phyloP scores from a whole-genome alignment of 1,140 invertebrate species.

The Triops longicaudatus region DNA sequence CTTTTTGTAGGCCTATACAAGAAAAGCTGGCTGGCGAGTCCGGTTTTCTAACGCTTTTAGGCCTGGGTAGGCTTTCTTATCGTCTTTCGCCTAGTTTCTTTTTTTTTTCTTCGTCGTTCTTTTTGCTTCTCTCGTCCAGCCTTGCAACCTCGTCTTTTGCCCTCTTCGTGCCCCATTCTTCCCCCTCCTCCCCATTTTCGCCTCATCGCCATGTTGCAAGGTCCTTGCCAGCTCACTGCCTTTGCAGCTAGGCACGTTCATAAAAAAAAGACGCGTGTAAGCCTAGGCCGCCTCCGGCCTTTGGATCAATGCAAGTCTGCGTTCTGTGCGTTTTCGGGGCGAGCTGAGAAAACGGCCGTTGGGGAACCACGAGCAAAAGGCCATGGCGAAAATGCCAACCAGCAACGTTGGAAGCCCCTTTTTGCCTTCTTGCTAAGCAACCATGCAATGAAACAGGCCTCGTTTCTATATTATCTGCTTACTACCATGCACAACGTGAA shows the following conservation, averaged over 20 bases:
- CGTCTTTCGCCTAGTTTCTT: neutral
- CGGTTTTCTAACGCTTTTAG: neutral
- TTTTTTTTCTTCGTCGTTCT: neutral
- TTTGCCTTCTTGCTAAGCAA: neutral
- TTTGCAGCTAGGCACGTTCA: constrained; percentile 27
- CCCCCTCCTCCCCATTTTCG: constrained; percentile 8
- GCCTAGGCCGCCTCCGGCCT: constrained; percentile 25
- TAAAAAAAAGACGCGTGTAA: constrained; percentile 29
- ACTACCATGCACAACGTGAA: constrained; percentile 5
- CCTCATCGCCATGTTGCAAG: constrained; percentile 14
- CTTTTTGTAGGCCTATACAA: neutral
- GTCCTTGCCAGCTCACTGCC: constrained; percentile 19
- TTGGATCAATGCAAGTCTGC: constrained; percentile 1
- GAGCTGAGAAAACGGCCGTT: neutral
- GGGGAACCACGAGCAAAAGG: neutral
- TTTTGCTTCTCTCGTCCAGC: neutral
- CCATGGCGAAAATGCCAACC: constrained; percentile 14
- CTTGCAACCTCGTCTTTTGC: constrained; percentile 8
- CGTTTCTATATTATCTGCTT: constrained; percentile 5
- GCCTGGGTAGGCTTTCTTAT: constrained; percentile 9
- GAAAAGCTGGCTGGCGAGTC: constrained; percentile 10
- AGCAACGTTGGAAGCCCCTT: neutral
- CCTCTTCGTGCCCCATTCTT: constrained; percentile 9
- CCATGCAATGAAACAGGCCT: neutral
- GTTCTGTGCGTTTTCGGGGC: neutral